Base-by-base conservation (phyloP, 2,888 invertebrate genomes). In the Caenorhabditis sp. region DNA sequence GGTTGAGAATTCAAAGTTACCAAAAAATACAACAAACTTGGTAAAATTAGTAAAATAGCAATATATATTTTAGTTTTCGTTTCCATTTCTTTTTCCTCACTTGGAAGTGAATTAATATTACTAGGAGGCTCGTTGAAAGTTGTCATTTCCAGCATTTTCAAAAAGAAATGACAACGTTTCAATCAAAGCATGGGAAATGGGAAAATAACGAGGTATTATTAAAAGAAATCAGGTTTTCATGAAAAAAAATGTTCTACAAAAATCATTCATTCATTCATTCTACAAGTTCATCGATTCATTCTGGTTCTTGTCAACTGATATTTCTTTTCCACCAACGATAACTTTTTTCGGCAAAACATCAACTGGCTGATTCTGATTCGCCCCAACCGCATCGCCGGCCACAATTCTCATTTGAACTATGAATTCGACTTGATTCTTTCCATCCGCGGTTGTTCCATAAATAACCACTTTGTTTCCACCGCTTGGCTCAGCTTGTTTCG, bases 31-130 rank as follows among this genome's bases (percentile, higher is more conserved):
- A 72, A 58, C 12, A 72, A 43, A 1, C 64, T 64, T 10, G 72
- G 72, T 1, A 72, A 58, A 59, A 72, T 72, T 20, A 72, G 20
- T 10, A 72, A 52, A n/a, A 72, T 25, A 36, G 36, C 60, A 62
- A 72, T 72, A 38, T 65, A 65, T 25, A 72, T 56, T 52, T 72
- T 72, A 5, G 68, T 72, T 49, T 72, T 72, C 21, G 67, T 68
- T 27, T 72, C 67, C 72, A 72, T 72, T 38, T 65, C 64, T 49
- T 72, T 26, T 56, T 56, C 25, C 8, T 56, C 56, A 17, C 2
- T 36, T 12, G 57, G 36, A 20, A 36, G 8, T 58, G 27, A 20
- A 58, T 20, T 36, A n/a, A 21, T 27, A 56, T 27, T 50, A 12
- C 17, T 3, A 50, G 8, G 8, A 2, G 52, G 20, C 7, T 43